Base-by-base conservation (phyloP, 2,113 vertebrate genomes). In the Lethenteron camtschaticum region DNA sequence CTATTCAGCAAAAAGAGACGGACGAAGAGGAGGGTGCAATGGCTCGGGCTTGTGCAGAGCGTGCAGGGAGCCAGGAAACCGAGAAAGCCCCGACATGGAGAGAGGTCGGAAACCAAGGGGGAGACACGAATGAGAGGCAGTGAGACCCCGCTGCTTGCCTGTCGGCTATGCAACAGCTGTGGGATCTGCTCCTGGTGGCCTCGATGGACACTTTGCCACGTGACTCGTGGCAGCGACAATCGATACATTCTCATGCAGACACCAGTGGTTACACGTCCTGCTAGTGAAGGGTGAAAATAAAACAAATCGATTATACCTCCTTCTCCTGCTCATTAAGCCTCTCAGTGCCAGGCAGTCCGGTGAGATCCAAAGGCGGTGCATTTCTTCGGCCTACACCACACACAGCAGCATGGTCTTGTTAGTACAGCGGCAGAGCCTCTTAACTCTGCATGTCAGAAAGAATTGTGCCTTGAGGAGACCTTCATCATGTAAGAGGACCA, bases 291-390 rank as follows among this genome's bases (percentile, higher is more conserved):
- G 41, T 41, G 5, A 41, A 41, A 41, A 41, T 41, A 41, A 41
- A 11, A 16, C 63, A 66, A 66, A 24, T 24, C 63, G n/a, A 66
- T 24, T 71, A 79, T 85, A 99, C 94, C 91, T 99, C 94, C 77
- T 95, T 99, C 79, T 97, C 94, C 69, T 85, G 85, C 74, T 96
- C 89, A 7, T 96, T 90, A 60, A 99, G 87, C 66, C 96, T 99
- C 81, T 99, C 94, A 0, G 92, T 99, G 58, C 92, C 94, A 2
- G 94, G 94, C 58, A 99, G 85, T 60, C 94, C 94, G 0, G 94
- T 99, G 76, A 97, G 82, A 81, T 97, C 95, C 75, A 97, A 80
- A 0, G 92, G 91, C 0, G 92, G 92, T 20, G 92, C 92, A 1
- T 88, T 96, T 66, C 92, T 80, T 74, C 94, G 81, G 41, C 92